Percentiles rank a stretch among this genome's conserved stretches.
These are phyloP conservation scores for Podocnemis expansa DNA, from an alignment of 2,113 vertebrate genomes.

Conservation along the genomic window DNA sequence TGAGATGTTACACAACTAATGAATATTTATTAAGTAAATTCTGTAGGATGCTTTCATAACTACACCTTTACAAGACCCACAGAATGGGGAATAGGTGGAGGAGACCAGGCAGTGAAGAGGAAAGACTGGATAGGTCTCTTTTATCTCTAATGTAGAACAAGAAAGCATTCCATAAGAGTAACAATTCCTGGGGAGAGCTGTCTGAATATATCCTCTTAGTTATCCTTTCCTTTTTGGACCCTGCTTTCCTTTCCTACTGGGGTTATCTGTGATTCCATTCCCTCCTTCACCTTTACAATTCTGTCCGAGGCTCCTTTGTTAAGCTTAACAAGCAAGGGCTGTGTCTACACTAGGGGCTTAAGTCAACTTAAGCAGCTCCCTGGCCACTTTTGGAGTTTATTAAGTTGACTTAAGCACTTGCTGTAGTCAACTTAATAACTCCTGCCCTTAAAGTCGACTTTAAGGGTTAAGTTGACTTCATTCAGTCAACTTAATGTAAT, in stretches of 20 bases:
- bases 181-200: rapidly evolving
- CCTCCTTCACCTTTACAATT: background rate
- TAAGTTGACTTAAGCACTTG: no score
- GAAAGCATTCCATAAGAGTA: background rate
- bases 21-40: background rate
- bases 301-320: background rate
- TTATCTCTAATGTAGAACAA: background rate
- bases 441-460: no score
- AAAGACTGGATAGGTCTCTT: background rate
- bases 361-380: no score
- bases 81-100: background rate
- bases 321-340: no score
- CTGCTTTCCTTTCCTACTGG: background rate
- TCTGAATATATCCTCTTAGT: background rate
- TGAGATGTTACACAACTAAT: background rate
- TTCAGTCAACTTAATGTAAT: no score
- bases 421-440: no score
- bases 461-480: no score
- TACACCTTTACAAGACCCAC: background rate
- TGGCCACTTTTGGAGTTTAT: no score
- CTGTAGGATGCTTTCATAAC: background rate
- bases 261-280: background rate
- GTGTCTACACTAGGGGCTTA: no score
- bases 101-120: background rate
- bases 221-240: background rate